Evolutionary conservation across 2,797 vertebrate genomes (phyloP).

Genomic region (Podarcis siculus): DNA sequence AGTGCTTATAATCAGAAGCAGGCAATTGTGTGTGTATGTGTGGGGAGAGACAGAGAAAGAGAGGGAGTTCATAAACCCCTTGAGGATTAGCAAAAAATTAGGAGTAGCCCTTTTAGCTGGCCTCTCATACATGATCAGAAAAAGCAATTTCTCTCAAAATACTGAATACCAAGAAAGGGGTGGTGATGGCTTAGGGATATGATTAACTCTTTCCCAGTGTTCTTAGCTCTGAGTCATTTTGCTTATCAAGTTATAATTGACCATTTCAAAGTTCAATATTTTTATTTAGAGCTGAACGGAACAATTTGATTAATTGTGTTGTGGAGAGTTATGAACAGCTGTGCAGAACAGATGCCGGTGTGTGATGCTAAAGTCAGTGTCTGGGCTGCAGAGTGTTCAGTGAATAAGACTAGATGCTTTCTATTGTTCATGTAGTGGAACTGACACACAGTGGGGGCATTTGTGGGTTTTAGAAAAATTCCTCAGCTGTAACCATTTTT

Average conservation of each 20-base stretch:
- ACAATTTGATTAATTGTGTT: constrained; percentile 23
- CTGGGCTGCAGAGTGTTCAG: neutral
- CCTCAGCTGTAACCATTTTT: neutral
- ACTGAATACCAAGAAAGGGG: neutral
- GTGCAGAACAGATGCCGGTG: constrained; percentile 1
- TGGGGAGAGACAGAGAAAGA: too few relatives aligned
- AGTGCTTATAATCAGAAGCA: neutral
- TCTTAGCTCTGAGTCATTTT: constrained; percentile 14
- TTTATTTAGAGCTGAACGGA: constrained; percentile 31
- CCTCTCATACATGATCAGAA: neutral
- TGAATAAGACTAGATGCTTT: neutral
- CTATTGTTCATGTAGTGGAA: neutral
- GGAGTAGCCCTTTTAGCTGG: neutral
- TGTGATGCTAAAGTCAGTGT: neutral
- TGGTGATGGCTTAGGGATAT: neutral
- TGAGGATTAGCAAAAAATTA: neutral
- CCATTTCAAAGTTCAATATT: constrained; percentile 38
- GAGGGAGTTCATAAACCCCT: neutral
- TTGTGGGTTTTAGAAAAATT: neutral
- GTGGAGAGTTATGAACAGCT: constrained; percentile 28
- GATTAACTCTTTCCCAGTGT: neutral
- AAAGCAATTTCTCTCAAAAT: neutral
- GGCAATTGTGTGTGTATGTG: too few relatives aligned
- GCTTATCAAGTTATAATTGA: constrained; percentile 23
- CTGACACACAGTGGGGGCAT: neutral